Evolutionary conservation across 2,888 invertebrate genomes (phyloP).

Genomic region (Suillia variegata): DNA sequence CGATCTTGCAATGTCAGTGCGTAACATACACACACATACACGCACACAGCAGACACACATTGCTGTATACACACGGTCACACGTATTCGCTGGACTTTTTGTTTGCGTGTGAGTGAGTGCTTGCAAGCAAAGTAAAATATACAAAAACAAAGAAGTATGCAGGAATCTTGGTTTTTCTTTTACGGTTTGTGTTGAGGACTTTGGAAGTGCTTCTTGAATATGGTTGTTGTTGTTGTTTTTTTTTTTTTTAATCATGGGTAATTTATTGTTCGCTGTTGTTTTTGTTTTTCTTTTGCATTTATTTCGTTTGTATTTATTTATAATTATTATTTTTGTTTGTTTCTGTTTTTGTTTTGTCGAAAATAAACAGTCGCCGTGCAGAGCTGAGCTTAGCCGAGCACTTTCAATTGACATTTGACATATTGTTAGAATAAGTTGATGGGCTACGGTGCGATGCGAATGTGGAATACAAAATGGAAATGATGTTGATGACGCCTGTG

Average conservation of each 20-base stretch:
- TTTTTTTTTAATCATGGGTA: neutral
- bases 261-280: neutral
- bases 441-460: neutral
- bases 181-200: too few relatives aligned
- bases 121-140: too few relatives aligned
- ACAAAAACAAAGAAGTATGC: too few relatives aligned
- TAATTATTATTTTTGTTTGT: neutral
- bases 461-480: neutral
- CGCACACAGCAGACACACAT: neutral
- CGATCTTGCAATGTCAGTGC: neutral
- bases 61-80: neutral
- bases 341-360: slow-evolving; percentile 1
- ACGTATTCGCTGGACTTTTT: neutral
- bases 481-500: neutral
- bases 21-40: slow-evolving; percentile 6
- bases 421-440: neutral
- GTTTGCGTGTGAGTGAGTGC: neutral
- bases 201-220: neutral
- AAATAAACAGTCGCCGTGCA: too few relatives aligned
- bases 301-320: neutral
- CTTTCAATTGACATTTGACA: slow-evolving; percentile 9
- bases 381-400: too few relatives aligned
- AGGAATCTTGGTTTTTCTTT: too few relatives aligned
- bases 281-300: neutral
- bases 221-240: neutral